phyloP scores from a whole-genome alignment of 2,113 vertebrate species.

The Apus apus region DNA sequence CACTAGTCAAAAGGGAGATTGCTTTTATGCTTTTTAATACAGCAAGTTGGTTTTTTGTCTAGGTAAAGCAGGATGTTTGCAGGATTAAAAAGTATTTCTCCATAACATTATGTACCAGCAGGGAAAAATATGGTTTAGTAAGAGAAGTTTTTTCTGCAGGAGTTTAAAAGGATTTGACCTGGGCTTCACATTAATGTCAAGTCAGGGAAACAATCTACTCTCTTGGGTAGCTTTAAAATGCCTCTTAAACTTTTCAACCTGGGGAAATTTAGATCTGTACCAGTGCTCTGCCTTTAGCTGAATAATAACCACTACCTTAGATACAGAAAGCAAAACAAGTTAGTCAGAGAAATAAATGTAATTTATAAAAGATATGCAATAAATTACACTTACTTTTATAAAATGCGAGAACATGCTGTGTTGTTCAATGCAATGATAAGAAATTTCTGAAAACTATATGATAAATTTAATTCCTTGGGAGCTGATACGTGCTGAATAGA shows the following conservation, averaged over 20 bases:
- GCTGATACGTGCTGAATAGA: not conserved
- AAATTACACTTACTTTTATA: not conserved
- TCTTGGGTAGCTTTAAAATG: not conserved
- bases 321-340: not conserved
- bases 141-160: not conserved
- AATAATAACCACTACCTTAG: not conserved
- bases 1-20: not conserved
- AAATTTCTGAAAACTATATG: not conserved
- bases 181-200: not conserved
- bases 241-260: not conserved
- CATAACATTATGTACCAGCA: not conserved
- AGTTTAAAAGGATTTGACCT: not conserved
- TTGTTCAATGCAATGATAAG: not conserved
- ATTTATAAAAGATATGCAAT: not conserved
- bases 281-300: not conserved
- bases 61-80: not conserved
- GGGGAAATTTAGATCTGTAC: not conserved
- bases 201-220: not conserved
- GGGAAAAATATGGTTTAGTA: not conserved
- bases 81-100: not conserved
- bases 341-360: not conserved
- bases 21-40: not conserved
- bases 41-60: not conserved
- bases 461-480: not conserved
- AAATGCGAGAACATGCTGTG: not conserved